Conservation (phyloP, 2,888 invertebrate species). For the Cheilosia variabilis region DNA sequence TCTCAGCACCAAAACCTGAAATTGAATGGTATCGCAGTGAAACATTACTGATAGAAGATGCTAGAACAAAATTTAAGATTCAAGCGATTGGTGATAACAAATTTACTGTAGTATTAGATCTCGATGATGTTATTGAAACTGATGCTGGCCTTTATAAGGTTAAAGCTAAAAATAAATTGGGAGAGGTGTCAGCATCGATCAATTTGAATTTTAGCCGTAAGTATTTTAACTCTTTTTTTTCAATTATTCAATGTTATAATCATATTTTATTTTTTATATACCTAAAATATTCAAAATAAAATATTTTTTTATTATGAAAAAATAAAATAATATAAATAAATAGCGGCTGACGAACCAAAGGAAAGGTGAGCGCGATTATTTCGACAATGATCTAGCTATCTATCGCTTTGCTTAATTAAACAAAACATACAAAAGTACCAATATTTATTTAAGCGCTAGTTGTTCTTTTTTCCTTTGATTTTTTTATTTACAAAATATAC, state of each 20-base stretch:
- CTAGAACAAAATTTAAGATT: constrained; percentile 93
- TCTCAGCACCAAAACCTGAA: constrained; percentile 94
- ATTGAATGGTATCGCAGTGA: constrained; percentile 97
- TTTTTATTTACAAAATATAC: constrained; percentile 8
- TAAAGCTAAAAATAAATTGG: constrained; percentile 98
- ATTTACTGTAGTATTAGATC: constrained; percentile 95
- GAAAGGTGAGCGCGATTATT: constrained; percentile 90
- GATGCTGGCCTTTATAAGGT: constrained; percentile 98
- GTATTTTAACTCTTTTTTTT: constrained; percentile 83
- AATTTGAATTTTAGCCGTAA: constrained; percentile 99
- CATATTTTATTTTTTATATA: constrained; percentile 18
- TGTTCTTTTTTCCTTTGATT: not conserved
- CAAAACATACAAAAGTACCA: constrained; percentile 9
- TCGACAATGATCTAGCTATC: constrained; percentile 19
- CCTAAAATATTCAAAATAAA: constrained; percentile 8
- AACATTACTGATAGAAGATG: constrained; percentile 92
- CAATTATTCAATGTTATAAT: not conserved
- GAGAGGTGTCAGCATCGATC: constrained; percentile 98
- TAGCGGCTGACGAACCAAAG: constrained; percentile 97
- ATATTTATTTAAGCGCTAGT: not conserved
- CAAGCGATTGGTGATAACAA: constrained; percentile 93
- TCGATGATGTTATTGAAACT: constrained; percentile 97
- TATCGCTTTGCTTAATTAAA: constrained; percentile 4
- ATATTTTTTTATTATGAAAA: constrained; percentile 52
- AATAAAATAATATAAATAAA: constrained; percentile 79